A percentile compares a stretch with the other conserved stretches of the same genome.
Evolutionary conservation across 2,888 invertebrate species (phyloP).

Genomic region (Aethes cnicana): DNA sequence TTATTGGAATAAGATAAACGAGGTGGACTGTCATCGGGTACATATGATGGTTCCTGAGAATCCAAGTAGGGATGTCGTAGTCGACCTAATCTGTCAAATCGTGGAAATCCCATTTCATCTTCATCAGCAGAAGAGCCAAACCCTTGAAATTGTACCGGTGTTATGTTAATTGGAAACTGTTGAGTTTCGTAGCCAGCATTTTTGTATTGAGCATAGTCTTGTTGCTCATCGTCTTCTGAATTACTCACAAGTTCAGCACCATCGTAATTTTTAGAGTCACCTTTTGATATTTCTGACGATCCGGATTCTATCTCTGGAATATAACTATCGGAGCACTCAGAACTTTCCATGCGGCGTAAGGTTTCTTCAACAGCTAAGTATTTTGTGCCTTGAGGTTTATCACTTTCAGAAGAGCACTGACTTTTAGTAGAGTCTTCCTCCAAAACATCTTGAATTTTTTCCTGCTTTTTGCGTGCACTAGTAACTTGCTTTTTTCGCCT

Average conservation of each 20-base stretch:
- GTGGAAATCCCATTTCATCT: slow-evolving; percentile 85
- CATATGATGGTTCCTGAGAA: slow-evolving; percentile 71
- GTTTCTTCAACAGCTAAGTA: slow-evolving; percentile 70
- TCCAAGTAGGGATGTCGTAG: slow-evolving; percentile 78
- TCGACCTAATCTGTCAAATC: slow-evolving; percentile 83
- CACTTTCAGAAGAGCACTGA: slow-evolving; percentile 78
- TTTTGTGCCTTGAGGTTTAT: slow-evolving; percentile 64
- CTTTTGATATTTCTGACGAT: slow-evolving; percentile 83
- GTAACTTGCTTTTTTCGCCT: slow-evolving; percentile 85
- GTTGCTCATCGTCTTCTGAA: slow-evolving; percentile 82
- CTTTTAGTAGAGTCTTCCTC: slow-evolving; percentile 79
- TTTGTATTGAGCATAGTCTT: slow-evolving; percentile 72
- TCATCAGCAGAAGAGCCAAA: slow-evolving; percentile 85
- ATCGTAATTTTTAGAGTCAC: slow-evolving; percentile 71
- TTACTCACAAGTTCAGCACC: slow-evolving; percentile 66
- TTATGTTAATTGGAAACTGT: slow-evolving; percentile 72
- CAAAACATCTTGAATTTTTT: slow-evolving; percentile 80
- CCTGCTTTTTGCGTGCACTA: slow-evolving; percentile 80
- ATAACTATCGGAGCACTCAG: slow-evolving; percentile 87
- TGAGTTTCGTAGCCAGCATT: slow-evolving; percentile 66
- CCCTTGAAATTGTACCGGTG: slow-evolving; percentile 82
- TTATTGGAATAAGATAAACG: slow-evolving; percentile 72
- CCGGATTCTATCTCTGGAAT: slow-evolving; percentile 85
- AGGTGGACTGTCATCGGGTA: slow-evolving; percentile 77
- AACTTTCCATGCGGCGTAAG: slow-evolving; percentile 82